phyloP scores from a whole-genome alignment of 2,888 invertebrate species.

The Sminthurides aquaticus region DNA sequence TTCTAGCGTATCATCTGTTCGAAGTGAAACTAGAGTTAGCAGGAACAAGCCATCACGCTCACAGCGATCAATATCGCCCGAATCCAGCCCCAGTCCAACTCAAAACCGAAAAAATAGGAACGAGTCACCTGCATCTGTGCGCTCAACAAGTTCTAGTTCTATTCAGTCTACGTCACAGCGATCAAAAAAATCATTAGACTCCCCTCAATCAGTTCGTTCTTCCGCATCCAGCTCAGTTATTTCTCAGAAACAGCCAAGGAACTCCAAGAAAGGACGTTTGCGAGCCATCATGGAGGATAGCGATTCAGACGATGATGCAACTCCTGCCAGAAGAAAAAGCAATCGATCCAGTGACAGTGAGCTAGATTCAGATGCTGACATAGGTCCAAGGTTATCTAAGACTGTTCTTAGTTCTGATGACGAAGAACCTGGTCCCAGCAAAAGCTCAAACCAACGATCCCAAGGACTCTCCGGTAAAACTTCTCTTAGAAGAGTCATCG shows the following conservation, averaged over 20 bases:
- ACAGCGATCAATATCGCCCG: not conserved
- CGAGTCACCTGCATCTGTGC: not conserved
- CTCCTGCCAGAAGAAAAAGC: not conserved
- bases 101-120: not conserved
- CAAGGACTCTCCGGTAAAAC: not conserved
- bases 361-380: not conserved
- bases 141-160: not conserved
- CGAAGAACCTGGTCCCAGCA: not conserved
- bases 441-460: too few species aligned
- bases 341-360: not conserved
- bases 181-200: not conserved
- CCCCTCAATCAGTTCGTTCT: not conserved
- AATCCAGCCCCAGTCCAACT: too few species aligned
- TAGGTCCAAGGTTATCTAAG: not conserved
- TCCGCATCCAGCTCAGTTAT: not conserved
- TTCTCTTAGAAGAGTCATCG: not conserved
- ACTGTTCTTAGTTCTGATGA: conserved; percentile 1
- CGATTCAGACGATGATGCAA: not conserved
- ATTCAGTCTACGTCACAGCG: not conserved
- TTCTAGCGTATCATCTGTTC: not conserved
- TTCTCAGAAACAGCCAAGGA: not conserved
- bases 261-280: not conserved
- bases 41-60: not conserved
- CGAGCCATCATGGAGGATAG: not conserved
- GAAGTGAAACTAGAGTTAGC: not conserved